Evolutionary conservation across 2,888 invertebrate species (phyloP).

Genomic region (Drosophila nr. medialis): DNA sequence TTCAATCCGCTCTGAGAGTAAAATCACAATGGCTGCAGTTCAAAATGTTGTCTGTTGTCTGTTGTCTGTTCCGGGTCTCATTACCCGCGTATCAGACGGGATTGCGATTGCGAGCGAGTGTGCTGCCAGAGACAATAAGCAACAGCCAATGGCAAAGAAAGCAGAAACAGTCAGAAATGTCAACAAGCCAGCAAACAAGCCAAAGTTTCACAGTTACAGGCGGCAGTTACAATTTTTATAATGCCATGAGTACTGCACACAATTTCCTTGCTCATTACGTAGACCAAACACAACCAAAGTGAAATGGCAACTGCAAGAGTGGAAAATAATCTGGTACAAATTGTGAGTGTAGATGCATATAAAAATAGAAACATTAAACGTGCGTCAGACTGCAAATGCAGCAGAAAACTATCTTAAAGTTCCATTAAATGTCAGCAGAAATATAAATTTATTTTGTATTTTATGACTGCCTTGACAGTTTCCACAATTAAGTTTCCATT

Average conservation of each 20-base stretch:
- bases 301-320: slow-evolving; percentile 41
- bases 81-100: slow-evolving; percentile 65
- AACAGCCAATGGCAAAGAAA: slow-evolving; percentile 40
- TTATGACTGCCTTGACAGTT: slow-evolving; percentile 3
- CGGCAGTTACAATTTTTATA: slow-evolving; percentile 59
- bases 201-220: slow-evolving; percentile 45
- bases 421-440: slow-evolving; percentile 10
- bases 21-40: slow-evolving; percentile 49
- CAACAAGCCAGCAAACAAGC: slow-evolving; percentile 48
- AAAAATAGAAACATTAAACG: slow-evolving; percentile 38
- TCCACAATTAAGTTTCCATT: not conserved
- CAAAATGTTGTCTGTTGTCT: slow-evolving; percentile 56
- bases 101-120: slow-evolving; percentile 40
- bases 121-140: slow-evolving; percentile 49
- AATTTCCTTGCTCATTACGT: slow-evolving; percentile 68
- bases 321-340: slow-evolving; percentile 58
- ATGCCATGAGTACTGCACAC: slow-evolving; percentile 39
- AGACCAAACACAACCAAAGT: slow-evolving; percentile 53
- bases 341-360: slow-evolving; percentile 30
- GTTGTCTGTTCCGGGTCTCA: slow-evolving; percentile 47
- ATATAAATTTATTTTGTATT: slow-evolving; percentile 20
- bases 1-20: slow-evolving; percentile 52
- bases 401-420: slow-evolving; percentile 28
- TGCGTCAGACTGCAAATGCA: slow-evolving; percentile 23
- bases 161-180: slow-evolving; percentile 60